Percentiles rank a stretch among this genome's conserved stretches.
These are phyloP conservation scores for Phrynosoma platyrhinos DNA, from an alignment of 2,113 vertebrate genomes.

Conservation along the genomic window DNA sequence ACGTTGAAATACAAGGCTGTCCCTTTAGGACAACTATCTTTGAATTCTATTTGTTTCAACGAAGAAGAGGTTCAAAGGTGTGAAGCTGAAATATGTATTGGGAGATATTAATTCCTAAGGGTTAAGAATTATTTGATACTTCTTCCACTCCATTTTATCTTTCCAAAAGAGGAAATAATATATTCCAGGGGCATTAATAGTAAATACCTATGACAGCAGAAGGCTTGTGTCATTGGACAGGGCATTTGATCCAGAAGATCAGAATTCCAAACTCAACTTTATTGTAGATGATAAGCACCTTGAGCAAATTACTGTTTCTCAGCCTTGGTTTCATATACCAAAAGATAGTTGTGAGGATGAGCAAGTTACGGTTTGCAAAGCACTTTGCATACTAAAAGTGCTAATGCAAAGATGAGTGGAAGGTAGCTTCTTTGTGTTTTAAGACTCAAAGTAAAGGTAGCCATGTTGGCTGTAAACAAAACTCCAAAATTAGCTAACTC, in stretches of 20 bases:
- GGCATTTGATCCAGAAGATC: neutral
- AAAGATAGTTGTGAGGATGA: neutral
- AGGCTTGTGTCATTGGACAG: too few relatives aligned
- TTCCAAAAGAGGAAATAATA: neutral
- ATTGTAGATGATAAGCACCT: neutral
- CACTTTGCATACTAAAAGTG: neutral
- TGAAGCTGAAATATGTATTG: neutral
- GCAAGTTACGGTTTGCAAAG: neutral
- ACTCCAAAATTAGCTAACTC: neutral
- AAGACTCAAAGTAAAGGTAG: neutral
- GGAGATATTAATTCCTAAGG: neutral
- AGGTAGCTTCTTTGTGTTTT: neutral
- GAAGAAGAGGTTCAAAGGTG: neutral
- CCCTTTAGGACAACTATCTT: neutral
- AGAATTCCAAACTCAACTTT: neutral
- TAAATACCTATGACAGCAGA: neutral
- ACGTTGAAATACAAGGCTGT: neutral
- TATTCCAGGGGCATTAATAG: neutral
- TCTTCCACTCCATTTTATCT: conserved; percentile 5
- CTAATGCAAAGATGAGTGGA: neutral
- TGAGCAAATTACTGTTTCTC: neutral
- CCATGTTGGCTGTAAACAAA: neutral
- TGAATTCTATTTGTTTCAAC: neutral
- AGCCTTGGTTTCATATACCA: neutral
- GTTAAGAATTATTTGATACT: neutral